phyloP scores from a whole-genome alignment of 2,797 vertebrate genomes.

The Momotus momota region DNA sequence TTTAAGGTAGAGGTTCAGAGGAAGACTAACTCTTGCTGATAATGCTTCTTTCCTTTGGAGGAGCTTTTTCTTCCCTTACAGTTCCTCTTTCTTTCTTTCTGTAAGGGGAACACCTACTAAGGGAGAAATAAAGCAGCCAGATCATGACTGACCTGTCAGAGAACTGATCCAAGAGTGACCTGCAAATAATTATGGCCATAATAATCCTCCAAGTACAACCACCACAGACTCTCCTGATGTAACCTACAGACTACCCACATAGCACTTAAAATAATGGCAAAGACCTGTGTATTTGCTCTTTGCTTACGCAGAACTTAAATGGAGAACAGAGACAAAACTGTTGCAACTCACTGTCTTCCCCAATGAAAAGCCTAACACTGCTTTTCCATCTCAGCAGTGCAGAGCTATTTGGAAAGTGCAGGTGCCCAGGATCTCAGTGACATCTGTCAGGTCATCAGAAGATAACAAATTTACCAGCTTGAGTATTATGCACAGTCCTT shows the following conservation, averaged over 20 bases:
- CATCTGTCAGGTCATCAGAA: neutral
- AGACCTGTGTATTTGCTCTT: neutral
- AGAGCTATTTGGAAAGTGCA: neutral
- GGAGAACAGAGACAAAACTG: neutral
- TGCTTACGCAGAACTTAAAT: neutral
- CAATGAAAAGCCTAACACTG: neutral
- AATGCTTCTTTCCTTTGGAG: neutral
- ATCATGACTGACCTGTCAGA: neutral
- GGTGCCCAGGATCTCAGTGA: neutral
- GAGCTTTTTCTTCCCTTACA: neutral
- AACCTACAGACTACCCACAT: neutral
- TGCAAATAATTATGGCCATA: neutral
- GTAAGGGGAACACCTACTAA: neutral
- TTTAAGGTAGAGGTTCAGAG: neutral
- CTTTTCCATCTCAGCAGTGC: neutral
- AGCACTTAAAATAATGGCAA: neutral
- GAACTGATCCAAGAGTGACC: neutral
- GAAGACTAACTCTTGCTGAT: neutral
- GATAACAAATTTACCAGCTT: neutral
- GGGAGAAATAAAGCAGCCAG: neutral
- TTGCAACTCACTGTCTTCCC: neutral
- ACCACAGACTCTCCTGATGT: neutral
- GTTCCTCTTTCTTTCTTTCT: neutral
- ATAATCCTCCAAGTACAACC: neutral
- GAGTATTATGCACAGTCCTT: neutral